A percentile compares a stretch with the other conserved stretches of the same genome.
Evolutionary conservation across 2,888 invertebrate genomes (phyloP).

Genomic region (Mayetiola destructor): DNA sequence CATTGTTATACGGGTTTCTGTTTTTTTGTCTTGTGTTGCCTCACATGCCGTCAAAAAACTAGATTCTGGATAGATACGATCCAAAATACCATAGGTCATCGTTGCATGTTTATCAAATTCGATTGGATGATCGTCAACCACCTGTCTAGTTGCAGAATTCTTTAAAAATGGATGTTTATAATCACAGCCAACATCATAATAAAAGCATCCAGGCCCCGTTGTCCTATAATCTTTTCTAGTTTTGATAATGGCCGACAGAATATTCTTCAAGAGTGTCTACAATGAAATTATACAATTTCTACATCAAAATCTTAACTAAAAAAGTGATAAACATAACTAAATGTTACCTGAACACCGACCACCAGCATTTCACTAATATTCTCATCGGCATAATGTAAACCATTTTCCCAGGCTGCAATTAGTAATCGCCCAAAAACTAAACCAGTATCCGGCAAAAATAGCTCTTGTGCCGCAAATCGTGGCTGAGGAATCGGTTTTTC

Average conservation of each 20-base stretch:
- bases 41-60: constrained; percentile 2
- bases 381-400: constrained; percentile 71
- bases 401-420: constrained; percentile 79
- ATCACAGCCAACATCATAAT: constrained; percentile 64
- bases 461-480: constrained; percentile 53
- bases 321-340: not conserved
- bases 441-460: constrained; percentile 69
- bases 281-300: constrained; percentile 13
- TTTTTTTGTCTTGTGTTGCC: constrained; percentile 15
- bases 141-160: constrained; percentile 52
- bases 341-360: constrained; percentile 52
- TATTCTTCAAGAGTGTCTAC: constrained; percentile 63
- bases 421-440: constrained; percentile 70
- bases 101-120: constrained; percentile 46
- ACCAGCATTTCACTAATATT: constrained; percentile 69
- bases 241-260: constrained; percentile 63
- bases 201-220: constrained; percentile 51
- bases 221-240: constrained; percentile 67
- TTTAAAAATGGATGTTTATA: constrained; percentile 68
- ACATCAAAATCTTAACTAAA: constrained; percentile 4
- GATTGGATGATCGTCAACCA: constrained; percentile 43
- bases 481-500: constrained; percentile 28
- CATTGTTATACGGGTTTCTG: constrained; percentile 34
- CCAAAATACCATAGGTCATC: constrained; percentile 51
- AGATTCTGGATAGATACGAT: constrained; percentile 52